Evolutionary conservation across 2,888 invertebrate genomes (phyloP).

Genomic region (Leptothorax acervorum): DNA sequence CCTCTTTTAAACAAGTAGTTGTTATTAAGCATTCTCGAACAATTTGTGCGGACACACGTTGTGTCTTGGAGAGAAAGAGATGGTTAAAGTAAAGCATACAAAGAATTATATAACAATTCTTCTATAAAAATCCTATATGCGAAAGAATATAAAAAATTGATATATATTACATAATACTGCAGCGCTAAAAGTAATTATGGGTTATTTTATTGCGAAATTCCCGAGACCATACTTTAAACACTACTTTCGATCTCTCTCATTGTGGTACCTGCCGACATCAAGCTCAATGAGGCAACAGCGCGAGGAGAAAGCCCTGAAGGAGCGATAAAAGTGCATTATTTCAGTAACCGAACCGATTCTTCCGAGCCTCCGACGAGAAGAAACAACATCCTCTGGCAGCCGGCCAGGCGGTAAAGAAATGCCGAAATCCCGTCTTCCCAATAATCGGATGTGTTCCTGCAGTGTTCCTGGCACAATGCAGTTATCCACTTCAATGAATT

Average conservation of each 20-base stretch:
- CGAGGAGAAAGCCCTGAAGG: slow-evolving; percentile 56
- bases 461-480: slow-evolving; percentile 84
- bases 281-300: slow-evolving; percentile 11
- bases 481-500: slow-evolving; percentile 84
- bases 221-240: not conserved
- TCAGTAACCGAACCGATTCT: slow-evolving; percentile 84
- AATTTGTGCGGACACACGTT: not conserved
- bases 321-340: slow-evolving; percentile 84
- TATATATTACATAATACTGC: not conserved
- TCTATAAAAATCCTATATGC: not conserved
- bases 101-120: not conserved
- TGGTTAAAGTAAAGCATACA: not conserved
- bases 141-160: not conserved
- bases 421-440: slow-evolving; percentile 82
- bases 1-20: not conserved
- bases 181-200: not conserved
- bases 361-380: slow-evolving; percentile 83
- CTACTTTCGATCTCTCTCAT: not conserved
- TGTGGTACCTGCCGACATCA: slow-evolving; percentile 34
- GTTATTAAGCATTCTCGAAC: not conserved
- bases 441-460: slow-evolving; percentile 85
- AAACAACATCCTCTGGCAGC: slow-evolving; percentile 84
- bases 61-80: not conserved
- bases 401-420: slow-evolving; percentile 81
- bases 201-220: not conserved